Evolutionary conservation across 2,797 vertebrate species (phyloP).

Genomic region (Natrix natrix): DNA sequence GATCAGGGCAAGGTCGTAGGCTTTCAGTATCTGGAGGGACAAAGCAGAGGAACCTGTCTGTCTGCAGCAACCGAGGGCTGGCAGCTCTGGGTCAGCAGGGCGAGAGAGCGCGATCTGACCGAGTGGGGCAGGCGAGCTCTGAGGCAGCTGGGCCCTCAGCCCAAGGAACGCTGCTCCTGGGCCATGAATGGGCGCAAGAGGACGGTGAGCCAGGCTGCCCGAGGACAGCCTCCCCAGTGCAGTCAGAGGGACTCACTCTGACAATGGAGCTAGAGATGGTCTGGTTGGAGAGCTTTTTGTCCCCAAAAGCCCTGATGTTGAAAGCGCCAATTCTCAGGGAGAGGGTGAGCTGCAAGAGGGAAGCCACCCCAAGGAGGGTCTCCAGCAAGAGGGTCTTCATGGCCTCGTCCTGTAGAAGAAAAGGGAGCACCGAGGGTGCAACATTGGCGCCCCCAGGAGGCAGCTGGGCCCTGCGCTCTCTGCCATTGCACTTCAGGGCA

Average conservation of each 20-base stretch:
- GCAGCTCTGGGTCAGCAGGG: neutral
- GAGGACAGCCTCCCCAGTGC: neutral
- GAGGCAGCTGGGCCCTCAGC: neutral
- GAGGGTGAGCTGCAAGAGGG: constrained; percentile 36
- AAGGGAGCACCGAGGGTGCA: neutral
- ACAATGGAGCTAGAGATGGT: constrained; percentile 59
- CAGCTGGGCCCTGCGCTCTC: neutral
- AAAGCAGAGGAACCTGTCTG: neutral
- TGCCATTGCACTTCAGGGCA: neutral
- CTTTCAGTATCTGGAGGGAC: constrained; percentile 74
- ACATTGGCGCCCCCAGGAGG: neutral
- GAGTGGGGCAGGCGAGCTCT: neutral
- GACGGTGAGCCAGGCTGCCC: no score
- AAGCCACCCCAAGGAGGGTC: constrained; percentile 25
- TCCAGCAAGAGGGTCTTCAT: neutral
- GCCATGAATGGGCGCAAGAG: neutral
- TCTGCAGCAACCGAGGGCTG: neutral
- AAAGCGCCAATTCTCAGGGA: constrained; percentile 64
- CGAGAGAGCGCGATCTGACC: no score
- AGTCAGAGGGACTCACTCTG: constrained; percentile 51
- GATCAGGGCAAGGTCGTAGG: constrained; percentile 82
- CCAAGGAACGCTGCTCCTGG: neutral
- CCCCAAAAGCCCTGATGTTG: constrained; percentile 71
- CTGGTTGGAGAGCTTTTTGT: constrained; percentile 70
- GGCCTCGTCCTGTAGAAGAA: constrained; percentile 47